A percentile compares a stretch with the other conserved stretches of the same genome.
Conservation (phyloP, 2,888 invertebrate species). For the Mesochorus sp. region DNA sequence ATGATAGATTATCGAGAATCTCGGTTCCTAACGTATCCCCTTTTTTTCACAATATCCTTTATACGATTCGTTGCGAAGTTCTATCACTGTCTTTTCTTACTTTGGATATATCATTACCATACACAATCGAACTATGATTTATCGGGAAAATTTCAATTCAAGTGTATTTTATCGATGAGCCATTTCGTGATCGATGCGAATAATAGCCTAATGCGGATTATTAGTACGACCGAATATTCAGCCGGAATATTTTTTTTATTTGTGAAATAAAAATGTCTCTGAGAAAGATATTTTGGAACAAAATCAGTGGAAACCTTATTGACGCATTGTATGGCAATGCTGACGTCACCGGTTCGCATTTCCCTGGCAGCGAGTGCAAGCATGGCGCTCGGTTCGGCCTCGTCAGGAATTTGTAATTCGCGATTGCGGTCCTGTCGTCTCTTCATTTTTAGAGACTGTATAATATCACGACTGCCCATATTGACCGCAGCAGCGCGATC, state of each 20-base stretch:
- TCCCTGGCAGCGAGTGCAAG: constrained; percentile 90
- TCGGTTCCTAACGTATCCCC: constrained; percentile 1
- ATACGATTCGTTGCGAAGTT: constrained; percentile 15
- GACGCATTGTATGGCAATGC: constrained; percentile 89
- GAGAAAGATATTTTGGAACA: neutral
- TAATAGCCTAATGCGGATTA: neutral
- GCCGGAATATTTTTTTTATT: neutral
- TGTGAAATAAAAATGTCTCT: neutral
- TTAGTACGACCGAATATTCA: neutral
- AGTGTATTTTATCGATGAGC: neutral
- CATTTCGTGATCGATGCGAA: neutral
- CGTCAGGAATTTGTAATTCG: constrained; percentile 89
- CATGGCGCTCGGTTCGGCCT: constrained; percentile 90
- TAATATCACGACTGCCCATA: constrained; percentile 93
- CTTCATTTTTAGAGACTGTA: constrained; percentile 91
- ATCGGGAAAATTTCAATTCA: neutral
- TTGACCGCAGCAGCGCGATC: constrained; percentile 95
- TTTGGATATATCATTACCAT: neutral
- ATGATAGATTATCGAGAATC: constrained; percentile 69
- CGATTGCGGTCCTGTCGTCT: constrained; percentile 90
- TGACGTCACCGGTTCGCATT: constrained; percentile 88
- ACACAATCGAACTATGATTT: neutral
- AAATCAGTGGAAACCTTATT: constrained; percentile 86
- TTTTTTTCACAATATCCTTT: neutral
- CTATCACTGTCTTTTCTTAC: neutral